Conservation (phyloP, 2,888 invertebrate genomes). For the Caenorhabditis panamensis region DNA sequence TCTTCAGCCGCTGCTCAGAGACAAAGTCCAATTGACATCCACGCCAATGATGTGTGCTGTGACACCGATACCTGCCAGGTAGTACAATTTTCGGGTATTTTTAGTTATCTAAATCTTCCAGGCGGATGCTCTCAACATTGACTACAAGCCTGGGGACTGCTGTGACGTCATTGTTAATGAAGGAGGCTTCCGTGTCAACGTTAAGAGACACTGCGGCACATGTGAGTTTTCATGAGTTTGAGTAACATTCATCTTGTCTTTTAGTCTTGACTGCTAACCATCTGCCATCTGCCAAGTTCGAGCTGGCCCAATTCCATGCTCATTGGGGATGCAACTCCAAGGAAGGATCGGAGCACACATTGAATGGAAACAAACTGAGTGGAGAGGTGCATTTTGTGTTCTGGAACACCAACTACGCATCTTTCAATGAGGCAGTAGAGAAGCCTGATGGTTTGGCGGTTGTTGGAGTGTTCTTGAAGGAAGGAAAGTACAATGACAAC, state of each 20-base stretch:
- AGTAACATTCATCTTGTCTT: background rate
- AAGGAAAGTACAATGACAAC: conserved; percentile 66
- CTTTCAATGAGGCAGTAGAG: conserved; percentile 72
- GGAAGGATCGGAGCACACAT: conserved; percentile 77
- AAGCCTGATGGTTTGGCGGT: conserved; percentile 78
- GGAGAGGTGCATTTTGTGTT: conserved; percentile 80
- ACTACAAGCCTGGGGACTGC: conserved; percentile 73
- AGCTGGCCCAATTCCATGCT: conserved; percentile 78
- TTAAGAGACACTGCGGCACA: conserved; percentile 65
- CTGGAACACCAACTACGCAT: conserved; percentile 76
- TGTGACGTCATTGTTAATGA: conserved; percentile 62
- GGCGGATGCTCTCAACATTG: conserved; percentile 69
- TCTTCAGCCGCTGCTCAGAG: conserved; percentile 51
- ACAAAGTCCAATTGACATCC: conserved; percentile 71
- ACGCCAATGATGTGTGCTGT: conserved; percentile 56
- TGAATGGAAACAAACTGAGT: conserved; percentile 72
- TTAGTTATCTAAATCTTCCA: conserved; percentile 42
- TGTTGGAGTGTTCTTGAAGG: conserved; percentile 77
- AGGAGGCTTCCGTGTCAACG: conserved; percentile 71
- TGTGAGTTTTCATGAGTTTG: conserved; percentile 54
- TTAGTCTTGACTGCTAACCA: conserved; percentile 64
- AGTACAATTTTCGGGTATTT: background rate
- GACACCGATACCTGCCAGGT: conserved; percentile 63
- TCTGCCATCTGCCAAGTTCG: conserved; percentile 62
- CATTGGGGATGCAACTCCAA: conserved; percentile 77